phyloP scores from a whole-genome alignment of 2,888 invertebrate species.

The Xylota sylvarum region DNA sequence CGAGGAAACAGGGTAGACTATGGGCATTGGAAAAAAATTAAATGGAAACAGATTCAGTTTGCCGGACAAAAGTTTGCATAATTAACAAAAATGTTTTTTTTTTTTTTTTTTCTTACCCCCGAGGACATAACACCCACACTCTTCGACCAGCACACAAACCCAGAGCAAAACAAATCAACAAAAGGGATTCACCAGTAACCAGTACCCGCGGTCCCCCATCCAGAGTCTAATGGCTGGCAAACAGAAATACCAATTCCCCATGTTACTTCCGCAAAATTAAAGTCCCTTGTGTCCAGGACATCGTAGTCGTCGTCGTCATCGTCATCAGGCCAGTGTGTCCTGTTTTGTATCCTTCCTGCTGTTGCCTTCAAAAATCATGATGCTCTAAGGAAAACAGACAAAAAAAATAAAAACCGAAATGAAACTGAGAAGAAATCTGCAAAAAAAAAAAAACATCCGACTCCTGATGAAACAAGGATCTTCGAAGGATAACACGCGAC shows the following conservation, averaged over 20 bases:
- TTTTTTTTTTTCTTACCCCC: constrained; percentile 13
- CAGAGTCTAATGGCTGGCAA: constrained; percentile 56
- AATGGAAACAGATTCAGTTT: constrained; percentile 63
- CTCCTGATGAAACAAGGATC: constrained; percentile 45
- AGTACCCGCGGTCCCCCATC: too few species aligned
- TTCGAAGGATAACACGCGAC: constrained; percentile 50
- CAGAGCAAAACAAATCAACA: constrained; percentile 47
- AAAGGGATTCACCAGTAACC: constrained; percentile 41
- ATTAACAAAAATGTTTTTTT: constrained; percentile 50
- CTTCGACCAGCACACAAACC: not conserved
- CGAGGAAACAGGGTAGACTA: not conserved
- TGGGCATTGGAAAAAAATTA: constrained; percentile 48
- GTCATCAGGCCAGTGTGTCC: constrained; percentile 29
- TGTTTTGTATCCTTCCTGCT: not conserved
- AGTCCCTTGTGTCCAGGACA: constrained; percentile 80
- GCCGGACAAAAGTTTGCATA: constrained; percentile 68
- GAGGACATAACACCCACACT: constrained; percentile 35
- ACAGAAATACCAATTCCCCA: constrained; percentile 81
- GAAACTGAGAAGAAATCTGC: not conserved
- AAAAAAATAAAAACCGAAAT: not conserved
- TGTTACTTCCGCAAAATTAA: constrained; percentile 84
- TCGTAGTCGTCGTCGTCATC: constrained; percentile 13
- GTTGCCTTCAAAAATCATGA: constrained; percentile 13
- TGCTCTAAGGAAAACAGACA: not conserved
- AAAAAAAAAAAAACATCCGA: constrained; percentile 15